A percentile compares a stretch with the other conserved stretches of the same genome.
Conservation (phyloP, 2,797 vertebrate genomes). For the Cirrhinus mrigala region DNA sequence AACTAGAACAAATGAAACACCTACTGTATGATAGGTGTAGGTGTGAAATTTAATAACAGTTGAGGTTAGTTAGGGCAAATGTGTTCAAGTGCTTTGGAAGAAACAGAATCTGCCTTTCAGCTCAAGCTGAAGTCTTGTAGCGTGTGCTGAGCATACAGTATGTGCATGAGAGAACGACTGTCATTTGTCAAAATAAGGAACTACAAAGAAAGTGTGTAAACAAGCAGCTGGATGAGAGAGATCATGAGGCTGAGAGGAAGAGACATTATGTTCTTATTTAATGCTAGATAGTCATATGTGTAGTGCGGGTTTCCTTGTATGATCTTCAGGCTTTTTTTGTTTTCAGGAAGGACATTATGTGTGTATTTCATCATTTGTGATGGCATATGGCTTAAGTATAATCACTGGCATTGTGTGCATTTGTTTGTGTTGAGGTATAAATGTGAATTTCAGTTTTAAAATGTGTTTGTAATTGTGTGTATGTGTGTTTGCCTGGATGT, state of each 20-base stretch:
- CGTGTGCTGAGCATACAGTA: background rate
- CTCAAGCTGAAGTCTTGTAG: background rate
- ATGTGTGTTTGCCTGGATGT: background rate
- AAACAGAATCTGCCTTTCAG: background rate
- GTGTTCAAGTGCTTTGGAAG: background rate
- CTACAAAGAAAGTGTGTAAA: constrained; percentile 4
- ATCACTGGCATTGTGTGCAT: too few relatives aligned
- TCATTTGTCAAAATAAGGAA: constrained; percentile 1
- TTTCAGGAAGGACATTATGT: background rate
- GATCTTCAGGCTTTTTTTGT: background rate
- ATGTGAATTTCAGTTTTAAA: background rate
- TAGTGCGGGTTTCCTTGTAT: background rate
- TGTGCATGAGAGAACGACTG: background rate
- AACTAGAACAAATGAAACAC: constrained; percentile 1
- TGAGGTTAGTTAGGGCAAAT: background rate
- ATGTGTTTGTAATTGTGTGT: constrained; percentile 10
- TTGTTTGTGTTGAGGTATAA: too few relatives aligned
- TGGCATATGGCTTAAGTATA: background rate
- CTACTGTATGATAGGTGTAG: background rate
- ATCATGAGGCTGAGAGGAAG: background rate
- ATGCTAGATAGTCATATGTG: background rate
- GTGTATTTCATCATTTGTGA: background rate
- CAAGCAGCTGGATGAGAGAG: background rate
- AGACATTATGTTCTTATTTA: constrained; percentile 26
- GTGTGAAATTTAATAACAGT: background rate